phyloP scores from a whole-genome alignment of 2,797 vertebrate species.

The Tapirus indicus region DNA sequence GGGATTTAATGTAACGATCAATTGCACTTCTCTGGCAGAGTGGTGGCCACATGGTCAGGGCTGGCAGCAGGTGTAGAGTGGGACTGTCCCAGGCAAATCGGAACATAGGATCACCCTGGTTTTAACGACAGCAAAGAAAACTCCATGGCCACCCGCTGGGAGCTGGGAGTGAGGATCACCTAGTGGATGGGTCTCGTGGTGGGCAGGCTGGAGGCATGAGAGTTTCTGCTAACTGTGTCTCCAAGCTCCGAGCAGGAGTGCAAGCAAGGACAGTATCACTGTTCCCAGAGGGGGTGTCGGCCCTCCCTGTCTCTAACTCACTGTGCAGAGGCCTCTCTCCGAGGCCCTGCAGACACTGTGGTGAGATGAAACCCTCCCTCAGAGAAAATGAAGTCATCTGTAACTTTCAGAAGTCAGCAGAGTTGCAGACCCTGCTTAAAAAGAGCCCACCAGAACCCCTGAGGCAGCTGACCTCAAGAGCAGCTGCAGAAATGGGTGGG shows the following conservation, averaged over 20 bases:
- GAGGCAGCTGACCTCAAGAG: slow-evolving; percentile 87
- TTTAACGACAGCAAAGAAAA: neutral
- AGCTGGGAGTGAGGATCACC: neutral
- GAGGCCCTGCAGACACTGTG: neutral
- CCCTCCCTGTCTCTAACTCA: no score
- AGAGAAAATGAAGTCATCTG: no score
- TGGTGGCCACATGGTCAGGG: neutral
- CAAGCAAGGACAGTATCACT: neutral
- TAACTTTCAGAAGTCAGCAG: no score
- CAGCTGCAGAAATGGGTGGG: neutral
- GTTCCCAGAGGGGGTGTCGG: neutral
- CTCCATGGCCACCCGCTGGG: neutral
- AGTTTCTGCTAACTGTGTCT: neutral
- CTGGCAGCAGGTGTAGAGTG: neutral
- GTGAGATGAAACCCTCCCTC: no score
- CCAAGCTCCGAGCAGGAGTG: accelerated
- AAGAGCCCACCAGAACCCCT: neutral
- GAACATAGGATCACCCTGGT: neutral
- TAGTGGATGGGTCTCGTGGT: neutral
- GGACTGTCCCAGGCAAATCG: neutral
- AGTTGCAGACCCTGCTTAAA: neutral
- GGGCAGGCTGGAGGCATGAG: neutral
- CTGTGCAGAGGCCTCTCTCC: neutral
- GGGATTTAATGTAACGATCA: neutral
- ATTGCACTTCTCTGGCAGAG: neutral